Base-by-base conservation (phyloP, 2,797 vertebrate genomes). In the Myotis planiceps region DNA sequence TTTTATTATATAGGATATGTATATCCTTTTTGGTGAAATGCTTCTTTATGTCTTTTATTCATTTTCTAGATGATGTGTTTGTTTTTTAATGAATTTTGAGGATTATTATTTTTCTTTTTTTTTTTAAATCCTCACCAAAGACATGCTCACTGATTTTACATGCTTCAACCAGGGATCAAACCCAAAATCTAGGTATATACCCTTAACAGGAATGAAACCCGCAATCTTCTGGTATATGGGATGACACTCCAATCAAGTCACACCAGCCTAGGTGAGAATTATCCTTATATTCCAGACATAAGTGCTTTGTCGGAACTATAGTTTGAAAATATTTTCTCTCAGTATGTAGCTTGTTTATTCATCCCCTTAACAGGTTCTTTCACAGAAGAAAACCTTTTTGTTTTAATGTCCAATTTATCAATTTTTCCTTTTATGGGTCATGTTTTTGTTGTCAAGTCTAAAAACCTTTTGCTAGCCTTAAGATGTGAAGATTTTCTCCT, bases 361-460 rank as follows among this genome's bases (percentile, higher is more conserved):
- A 93, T 74, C 29, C 39, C 74, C 47, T 78, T 79, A 82, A 51
- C 63, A 88, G 18, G 9, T 32, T 75, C 80, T 72, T 88, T 80
- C 19, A 80, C n/a, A 85, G 25, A 85, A 32, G 32, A 74, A 92
- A 90, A 75, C 16, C 34, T 80, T 92, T 72, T 55, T 60, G 42
- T 72, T 72, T 68, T 69, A 45, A 91, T 81, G 19, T 74, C 27
- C 23, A 83, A 74, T 79, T 37, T 66, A 72, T 14, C 9, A 29
- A 66, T 51, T 86, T 96, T 68, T 85, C 47, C 39, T 84, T 78
- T 74, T 27, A 84, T 75, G 68, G 27, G 58, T 79, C 66, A 68
- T 65, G 8, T 60, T 95, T 83, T 84, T 81, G 21, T 45, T 45
- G 39, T 68, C 32, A 92, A 83, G 13, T 86, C 39, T 94, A 95